phyloP scores from a whole-genome alignment of 2,797 vertebrate species.

The Hipposideros larvatus region DNA sequence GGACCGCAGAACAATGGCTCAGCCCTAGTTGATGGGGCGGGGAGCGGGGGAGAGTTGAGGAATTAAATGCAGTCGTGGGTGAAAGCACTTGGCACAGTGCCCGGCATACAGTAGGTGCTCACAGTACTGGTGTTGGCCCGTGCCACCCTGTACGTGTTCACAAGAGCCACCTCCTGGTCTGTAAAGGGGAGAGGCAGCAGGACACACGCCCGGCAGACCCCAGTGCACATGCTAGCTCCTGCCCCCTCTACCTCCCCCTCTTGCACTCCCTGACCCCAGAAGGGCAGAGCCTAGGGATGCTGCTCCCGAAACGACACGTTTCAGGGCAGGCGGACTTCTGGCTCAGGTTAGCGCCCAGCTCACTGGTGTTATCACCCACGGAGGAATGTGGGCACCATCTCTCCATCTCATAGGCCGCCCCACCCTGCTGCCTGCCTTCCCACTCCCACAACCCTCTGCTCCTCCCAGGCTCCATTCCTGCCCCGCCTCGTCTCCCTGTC shows the following conservation, averaged over 20 bases:
- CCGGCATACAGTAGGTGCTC: neutral
- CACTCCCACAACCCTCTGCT: neutral
- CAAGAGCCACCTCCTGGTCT: neutral
- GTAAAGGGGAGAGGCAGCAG: too few species aligned
- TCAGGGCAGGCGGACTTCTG: neutral
- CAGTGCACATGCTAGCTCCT: neutral
- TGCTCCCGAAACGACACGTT: neutral
- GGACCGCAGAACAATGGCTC: neutral
- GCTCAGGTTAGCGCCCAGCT: neutral
- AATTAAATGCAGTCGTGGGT: too few species aligned
- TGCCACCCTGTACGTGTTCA: rapidly evolving
- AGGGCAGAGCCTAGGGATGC: neutral
- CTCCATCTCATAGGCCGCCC: neutral
- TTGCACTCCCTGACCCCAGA: neutral
- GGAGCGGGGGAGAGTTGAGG: too few species aligned
- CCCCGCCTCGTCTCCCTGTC: neutral
- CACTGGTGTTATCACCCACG: rapidly evolving
- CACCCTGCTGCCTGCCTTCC: neutral
- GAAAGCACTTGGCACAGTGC: neutral
- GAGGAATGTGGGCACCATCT: neutral
- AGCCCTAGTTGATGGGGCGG: neutral
- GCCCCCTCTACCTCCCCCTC: neutral
- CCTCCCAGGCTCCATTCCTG: neutral
- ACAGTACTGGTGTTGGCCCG: neutral
- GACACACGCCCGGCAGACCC: neutral